These are phyloP conservation scores for Prolemur simus DNA, from an alignment of 2,113 vertebrate species.

Conservation along the genomic window DNA sequence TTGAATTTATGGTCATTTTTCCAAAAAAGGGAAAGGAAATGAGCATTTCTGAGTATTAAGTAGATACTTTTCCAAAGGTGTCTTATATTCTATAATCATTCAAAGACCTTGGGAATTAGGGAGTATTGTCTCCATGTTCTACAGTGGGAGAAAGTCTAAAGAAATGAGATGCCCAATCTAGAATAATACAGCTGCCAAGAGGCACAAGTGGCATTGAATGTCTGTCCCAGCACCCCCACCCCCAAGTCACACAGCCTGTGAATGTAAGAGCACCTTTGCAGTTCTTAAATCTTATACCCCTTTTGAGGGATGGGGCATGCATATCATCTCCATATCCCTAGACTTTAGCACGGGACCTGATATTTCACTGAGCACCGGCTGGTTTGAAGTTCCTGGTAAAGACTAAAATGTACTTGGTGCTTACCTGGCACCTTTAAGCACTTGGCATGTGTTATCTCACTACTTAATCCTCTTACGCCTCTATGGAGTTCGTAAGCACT, in stretches of 20 bases:
- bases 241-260: not conserved
- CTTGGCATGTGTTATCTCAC: not conserved
- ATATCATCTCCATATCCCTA: not conserved
- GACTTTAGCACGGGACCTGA: not conserved
- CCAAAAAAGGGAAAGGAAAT: not conserved
- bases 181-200: not conserved
- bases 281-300: too few relatives aligned
- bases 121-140: not conserved
- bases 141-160: not conserved
- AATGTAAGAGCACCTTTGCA: not conserved
- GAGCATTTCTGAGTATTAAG: not conserved
- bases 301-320: not conserved
- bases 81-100: not conserved
- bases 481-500: not conserved
- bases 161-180: not conserved
- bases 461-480: not conserved
- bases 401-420: not conserved
- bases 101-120: not conserved
- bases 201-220: not conserved
- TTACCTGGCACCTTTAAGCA: not conserved
- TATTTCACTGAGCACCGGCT: not conserved
- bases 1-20: constrained; percentile 22
- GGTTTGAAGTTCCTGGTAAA: not conserved
- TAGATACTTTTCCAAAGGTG: not conserved
- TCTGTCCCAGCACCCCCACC: not conserved